A percentile compares a stretch with the other conserved stretches of the same genome.
phyloP scores from a whole-genome alignment of 2,888 invertebrate species.

The Athalia rosae region DNA sequence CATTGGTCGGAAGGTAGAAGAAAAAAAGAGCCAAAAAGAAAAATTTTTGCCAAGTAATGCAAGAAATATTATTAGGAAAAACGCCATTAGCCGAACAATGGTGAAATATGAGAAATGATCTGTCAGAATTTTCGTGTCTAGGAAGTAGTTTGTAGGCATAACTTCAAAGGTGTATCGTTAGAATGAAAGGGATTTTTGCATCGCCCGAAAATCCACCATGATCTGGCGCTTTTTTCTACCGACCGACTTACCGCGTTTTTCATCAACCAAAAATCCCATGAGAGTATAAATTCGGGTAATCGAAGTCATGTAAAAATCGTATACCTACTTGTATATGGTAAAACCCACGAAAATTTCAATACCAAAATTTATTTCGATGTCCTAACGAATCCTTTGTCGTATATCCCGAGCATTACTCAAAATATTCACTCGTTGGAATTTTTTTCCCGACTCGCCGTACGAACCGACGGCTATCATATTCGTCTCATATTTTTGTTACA shows the following conservation, averaged over 20 bases:
- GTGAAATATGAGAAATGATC: slow-evolving; percentile 76
- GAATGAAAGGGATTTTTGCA: slow-evolving; percentile 42
- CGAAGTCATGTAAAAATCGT: not conserved
- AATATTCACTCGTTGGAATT: too few species aligned
- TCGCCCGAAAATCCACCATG: slow-evolving; percentile 33
- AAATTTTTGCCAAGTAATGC: slow-evolving; percentile 68
- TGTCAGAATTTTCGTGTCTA: slow-evolving; percentile 60
- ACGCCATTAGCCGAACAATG: slow-evolving; percentile 68
- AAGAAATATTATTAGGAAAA: slow-evolving; percentile 60
- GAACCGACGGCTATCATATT: not conserved
- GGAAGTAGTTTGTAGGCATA: slow-evolving; percentile 42
- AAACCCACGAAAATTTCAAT: not conserved
- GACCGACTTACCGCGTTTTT: slow-evolving; percentile 1
- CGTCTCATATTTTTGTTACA: not conserved
- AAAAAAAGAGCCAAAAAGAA: not conserved
- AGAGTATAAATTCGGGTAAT: slow-evolving; percentile 14
- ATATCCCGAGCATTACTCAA: too few species aligned
- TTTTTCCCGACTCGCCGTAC: too few species aligned
- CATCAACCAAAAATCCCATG: slow-evolving; percentile 16
- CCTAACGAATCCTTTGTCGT: too few species aligned
- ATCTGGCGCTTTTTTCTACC: slow-evolving; percentile 37
- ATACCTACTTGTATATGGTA: not conserved
- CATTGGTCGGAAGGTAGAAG: slow-evolving; percentile 14
- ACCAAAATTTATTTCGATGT: not conserved
- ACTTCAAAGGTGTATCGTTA: slow-evolving; percentile 39